A percentile compares a stretch with the other conserved stretches of the same genome.
These are phyloP conservation scores for Chloroceryle amazona DNA, from an alignment of 2,797 vertebrate species.

Conservation along the genomic window DNA sequence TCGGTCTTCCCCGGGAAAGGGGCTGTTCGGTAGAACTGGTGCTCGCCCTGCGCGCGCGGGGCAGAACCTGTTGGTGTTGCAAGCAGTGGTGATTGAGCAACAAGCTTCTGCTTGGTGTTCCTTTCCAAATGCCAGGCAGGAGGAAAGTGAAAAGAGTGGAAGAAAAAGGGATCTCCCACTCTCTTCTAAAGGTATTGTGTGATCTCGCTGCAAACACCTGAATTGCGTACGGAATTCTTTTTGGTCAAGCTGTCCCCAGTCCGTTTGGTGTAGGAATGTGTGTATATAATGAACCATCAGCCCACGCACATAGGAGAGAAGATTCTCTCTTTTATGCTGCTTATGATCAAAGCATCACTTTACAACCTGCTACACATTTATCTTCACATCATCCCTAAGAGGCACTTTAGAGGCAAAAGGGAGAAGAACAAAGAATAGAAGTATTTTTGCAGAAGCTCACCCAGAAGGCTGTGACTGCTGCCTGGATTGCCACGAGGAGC, in stretches of 20 bases:
- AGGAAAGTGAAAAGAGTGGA: not conserved
- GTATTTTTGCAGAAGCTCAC: not conserved
- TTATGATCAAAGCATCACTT: not conserved
- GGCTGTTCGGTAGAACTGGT: not conserved
- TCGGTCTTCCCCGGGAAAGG: constrained; percentile 49
- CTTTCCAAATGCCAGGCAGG: not conserved
- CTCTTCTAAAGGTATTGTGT: not conserved
- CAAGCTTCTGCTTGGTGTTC: not conserved
- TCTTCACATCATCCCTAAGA: not conserved
- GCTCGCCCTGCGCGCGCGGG: not conserved
- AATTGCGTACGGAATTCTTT: not conserved
- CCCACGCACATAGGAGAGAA: not conserved
- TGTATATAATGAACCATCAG: not conserved
- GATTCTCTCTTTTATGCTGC: not conserved
- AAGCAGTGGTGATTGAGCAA: not conserved
- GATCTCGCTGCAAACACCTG: not conserved
- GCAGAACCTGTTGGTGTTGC: not conserved
- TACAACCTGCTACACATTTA: not conserved
- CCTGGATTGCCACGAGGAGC: not conserved
- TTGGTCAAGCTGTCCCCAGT: not conserved
- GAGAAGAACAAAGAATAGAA: not conserved
- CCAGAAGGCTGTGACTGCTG: not conserved
- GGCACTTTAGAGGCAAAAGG: constrained; percentile 12
- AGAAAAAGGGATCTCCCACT: not conserved
- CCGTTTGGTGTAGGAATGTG: not conserved